A percentile compares a stretch with the other conserved stretches of the same genome.
Conservation (phyloP, 1,140 invertebrate species). For the Venustaconcha ellipsiformis region DNA sequence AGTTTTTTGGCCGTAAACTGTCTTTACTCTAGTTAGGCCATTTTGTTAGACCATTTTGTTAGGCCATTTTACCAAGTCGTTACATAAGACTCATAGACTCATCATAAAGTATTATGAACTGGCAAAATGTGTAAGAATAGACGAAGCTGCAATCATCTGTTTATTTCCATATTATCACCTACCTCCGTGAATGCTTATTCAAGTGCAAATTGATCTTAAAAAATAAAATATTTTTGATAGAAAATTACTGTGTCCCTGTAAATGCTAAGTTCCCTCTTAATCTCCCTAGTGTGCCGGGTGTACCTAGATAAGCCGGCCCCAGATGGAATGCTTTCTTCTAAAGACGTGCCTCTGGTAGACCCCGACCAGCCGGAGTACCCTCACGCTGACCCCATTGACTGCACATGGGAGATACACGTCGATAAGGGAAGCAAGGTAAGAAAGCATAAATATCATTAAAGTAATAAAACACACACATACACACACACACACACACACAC, state of each 20-base stretch:
- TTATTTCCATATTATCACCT: slow-evolving; percentile 12
- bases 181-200: slow-evolving; percentile 3
- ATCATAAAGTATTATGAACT: no score
- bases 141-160: background rate
- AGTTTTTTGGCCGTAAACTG: no score
- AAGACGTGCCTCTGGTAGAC: slow-evolving; percentile 28
- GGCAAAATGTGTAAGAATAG: no score
- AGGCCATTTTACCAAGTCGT: no score
- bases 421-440: slow-evolving; percentile 17
- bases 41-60: no score
- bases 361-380: slow-evolving; percentile 19
- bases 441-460: background rate
- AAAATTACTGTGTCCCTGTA: no score
- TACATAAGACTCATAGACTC: no score
- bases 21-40: no score
- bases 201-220: background rate
- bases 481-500: no score
- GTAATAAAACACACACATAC: no score
- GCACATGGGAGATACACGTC: slow-evolving; percentile 32
- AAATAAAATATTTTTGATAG: no score
- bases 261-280: background rate
- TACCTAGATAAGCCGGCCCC: slow-evolving; percentile 25
- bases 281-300: slow-evolving; percentile 19
- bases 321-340: slow-evolving; percentile 23
- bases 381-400: slow-evolving; percentile 22